phyloP scores from a whole-genome alignment of 2,113 vertebrate species.

The Nerophis lumbriciformis region DNA sequence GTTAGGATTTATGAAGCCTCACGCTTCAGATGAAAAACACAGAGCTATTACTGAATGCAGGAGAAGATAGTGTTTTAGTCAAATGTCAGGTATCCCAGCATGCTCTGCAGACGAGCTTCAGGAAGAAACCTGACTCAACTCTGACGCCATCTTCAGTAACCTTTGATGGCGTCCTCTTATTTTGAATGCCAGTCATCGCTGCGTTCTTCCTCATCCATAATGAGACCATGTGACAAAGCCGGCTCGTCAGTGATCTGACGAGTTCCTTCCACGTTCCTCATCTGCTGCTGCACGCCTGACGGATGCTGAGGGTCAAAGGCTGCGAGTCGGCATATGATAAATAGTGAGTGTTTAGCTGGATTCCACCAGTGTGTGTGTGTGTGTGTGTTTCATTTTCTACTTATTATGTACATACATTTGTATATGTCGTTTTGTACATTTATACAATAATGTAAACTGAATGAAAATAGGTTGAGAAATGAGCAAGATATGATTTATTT shows the following conservation, averaged over 20 bases:
- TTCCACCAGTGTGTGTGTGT: constrained; percentile 1
- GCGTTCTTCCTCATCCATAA: constrained; percentile 12
- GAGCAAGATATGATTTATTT: too few species aligned
- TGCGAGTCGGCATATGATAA: constrained; percentile 12
- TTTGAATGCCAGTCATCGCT: constrained; percentile 14
- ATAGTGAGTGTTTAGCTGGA: constrained; percentile 6
- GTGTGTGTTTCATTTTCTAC: too few species aligned
- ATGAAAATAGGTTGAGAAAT: too few species aligned
- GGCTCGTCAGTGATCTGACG: constrained; percentile 32
- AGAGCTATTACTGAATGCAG: neutral
- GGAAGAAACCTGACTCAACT: constrained; percentile 4
- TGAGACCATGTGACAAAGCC: constrained; percentile 24
- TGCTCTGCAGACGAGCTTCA: neutral
- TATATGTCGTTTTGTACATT: too few species aligned
- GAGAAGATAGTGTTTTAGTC: neutral
- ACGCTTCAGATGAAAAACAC: constrained; percentile 5
- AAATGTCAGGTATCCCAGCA: neutral
- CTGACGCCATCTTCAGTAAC: constrained; percentile 13
- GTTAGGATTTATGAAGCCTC: neutral
- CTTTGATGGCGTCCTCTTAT: constrained; percentile 6
- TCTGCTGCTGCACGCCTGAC: constrained; percentile 11
- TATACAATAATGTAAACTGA: too few species aligned
- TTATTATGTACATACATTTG: too few species aligned
- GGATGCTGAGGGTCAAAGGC: constrained; percentile 17
- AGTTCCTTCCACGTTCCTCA: constrained; percentile 13